Conservation (phyloP, 1,140 invertebrate species). For the Drosophila gunungcola region DNA sequence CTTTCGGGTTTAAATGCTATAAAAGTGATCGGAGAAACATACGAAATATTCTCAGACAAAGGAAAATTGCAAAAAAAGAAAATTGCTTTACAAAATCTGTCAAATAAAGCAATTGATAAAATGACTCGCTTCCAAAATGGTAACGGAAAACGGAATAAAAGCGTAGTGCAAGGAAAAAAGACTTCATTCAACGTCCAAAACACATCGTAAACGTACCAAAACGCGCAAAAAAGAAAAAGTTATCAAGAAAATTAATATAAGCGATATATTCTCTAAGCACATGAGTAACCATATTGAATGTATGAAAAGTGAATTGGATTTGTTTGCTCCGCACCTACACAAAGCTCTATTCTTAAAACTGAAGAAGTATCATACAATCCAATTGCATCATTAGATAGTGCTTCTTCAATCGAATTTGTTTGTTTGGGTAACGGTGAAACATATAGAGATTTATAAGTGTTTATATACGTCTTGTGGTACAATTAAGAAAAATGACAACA, state of each 20-base stretch:
- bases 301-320: conserved; percentile 1
- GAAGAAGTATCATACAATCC: conserved; percentile 8
- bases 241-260: not conserved
- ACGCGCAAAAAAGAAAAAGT: not conserved
- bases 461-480: too few relatives aligned
- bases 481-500: too few relatives aligned
- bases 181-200: not conserved
- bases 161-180: not conserved
- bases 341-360: not conserved
- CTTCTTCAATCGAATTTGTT: not conserved
- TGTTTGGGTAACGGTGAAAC: too few relatives aligned
- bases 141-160: not conserved
- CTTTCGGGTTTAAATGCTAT: too few relatives aligned
- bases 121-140: too few relatives aligned
- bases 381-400: conserved; percentile 7
- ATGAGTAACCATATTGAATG: conserved; percentile 3
- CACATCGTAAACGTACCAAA: not conserved
- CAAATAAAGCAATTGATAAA: too few relatives aligned
- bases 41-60: too few relatives aligned
- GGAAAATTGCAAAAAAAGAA: too few relatives aligned
- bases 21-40: too few relatives aligned
- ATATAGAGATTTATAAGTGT: too few relatives aligned
- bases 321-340: not conserved
- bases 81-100: too few relatives aligned
- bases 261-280: conserved; percentile 1